Evolutionary conservation across 2,113 vertebrate species (phyloP), one percentile per base, ranked within the genome.

Genomic region (Furnarius figulus): DNA sequence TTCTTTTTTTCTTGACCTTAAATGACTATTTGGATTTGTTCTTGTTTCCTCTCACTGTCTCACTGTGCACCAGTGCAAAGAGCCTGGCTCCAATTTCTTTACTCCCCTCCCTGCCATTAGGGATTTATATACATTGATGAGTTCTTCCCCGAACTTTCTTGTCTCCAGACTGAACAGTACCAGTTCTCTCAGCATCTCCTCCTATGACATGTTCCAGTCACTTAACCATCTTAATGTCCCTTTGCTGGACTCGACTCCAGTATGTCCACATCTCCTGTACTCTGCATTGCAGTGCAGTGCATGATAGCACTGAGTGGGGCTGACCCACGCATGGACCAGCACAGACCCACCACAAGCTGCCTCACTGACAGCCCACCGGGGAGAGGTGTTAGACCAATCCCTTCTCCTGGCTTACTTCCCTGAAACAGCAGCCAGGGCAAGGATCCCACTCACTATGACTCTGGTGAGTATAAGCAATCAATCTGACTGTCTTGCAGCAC

Each of bases 101-200:
- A 56, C 7, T 61, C 6, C 6, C 6, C 2, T n/a, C 4, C 12
- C 2, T 3, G 8, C 13, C 13, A 56, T 33, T 14, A 61, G 27
- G 17, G 44, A 35, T 74, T 77, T 35, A 30, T 19, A 35, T 2
- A 53, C 5, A 46, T 9, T 10, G 24, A 65, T 13, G 15, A 66
- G 8, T 7, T 73, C 8, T 27, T 30, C 18, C 10, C 10, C 37
- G 31, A 82, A 19, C 23, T 37, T 87, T 71, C 21, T 40, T 31
- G 53, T 50, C 28, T 63, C 5, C 27, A 47, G n/a, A 35, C 8
- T 16, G 10, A 78, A 59, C 3, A 25, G 46, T 10, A 14, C 18
- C 46, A 37, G 12, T 6, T 84, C 11, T 86, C 20, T 73, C 67
- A 80, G 33, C 25, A 23, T 63, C 19, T 87, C 35, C 10, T 80